Percentiles rank a stretch among this genome's conserved stretches.
These are phyloP conservation scores for Temnothorax nylanderi DNA, from an alignment of 1,140 invertebrate genomes.

Conservation along the genomic window DNA sequence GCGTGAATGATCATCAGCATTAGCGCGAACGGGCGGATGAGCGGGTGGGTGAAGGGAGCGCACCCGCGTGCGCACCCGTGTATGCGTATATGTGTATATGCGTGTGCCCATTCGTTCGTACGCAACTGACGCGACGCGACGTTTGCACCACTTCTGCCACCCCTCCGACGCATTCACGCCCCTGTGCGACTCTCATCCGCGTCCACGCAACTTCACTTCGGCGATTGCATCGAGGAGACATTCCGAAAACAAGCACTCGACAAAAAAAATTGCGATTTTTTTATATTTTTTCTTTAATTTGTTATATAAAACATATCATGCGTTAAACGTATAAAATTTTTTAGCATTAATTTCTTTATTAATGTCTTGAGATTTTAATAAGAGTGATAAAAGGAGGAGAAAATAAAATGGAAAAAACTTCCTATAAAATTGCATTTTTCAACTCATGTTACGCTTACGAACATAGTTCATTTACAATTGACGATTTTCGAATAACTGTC, in stretches of 20 bases:
- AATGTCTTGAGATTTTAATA: neutral
- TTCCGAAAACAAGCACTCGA: neutral
- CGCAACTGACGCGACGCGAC: conserved; percentile 42
- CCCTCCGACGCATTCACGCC: conserved; percentile 12
- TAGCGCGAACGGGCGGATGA: conserved; percentile 31
- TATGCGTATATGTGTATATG: neutral
- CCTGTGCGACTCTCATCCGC: neutral
- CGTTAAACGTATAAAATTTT: neutral
- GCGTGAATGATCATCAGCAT: conserved; percentile 77
- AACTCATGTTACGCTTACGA: neutral
- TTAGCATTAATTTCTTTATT: neutral
- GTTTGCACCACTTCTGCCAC: conserved; percentile 50
- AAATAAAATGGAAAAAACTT: neutral
- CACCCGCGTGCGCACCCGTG: neutral
- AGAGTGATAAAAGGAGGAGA: neutral
- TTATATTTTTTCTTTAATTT: neutral
- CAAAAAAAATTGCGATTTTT: neutral
- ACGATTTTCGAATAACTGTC: neutral
- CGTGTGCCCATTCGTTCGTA: conserved; percentile 49
- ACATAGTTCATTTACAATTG: neutral
- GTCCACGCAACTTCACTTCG: neutral
- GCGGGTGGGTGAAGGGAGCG: neutral
- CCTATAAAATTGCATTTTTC: neutral
- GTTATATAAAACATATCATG: neutral
- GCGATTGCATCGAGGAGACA: neutral